phyloP scores from a whole-genome alignment of 1,140 invertebrate species.

The Dreissena rostriformis region DNA sequence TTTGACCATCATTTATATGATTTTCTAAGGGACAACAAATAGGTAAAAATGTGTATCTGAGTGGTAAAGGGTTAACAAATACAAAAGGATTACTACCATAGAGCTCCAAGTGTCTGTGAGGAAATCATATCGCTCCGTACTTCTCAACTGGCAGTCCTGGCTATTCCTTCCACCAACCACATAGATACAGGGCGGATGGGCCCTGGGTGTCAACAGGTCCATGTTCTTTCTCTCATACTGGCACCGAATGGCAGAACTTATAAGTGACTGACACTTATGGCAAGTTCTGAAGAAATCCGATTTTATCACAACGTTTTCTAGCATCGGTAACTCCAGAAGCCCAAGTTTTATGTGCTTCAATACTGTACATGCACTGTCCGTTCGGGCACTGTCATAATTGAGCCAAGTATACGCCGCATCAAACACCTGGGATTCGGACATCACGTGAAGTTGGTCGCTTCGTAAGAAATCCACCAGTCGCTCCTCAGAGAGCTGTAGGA shows the following conservation, averaged over 20 bases:
- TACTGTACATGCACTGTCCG: constrained; percentile 67
- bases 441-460: constrained; percentile 77
- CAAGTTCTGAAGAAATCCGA: constrained; percentile 77
- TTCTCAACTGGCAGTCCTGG: constrained; percentile 76
- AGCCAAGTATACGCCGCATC: constrained; percentile 77
- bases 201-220: constrained; percentile 70
- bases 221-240: constrained; percentile 71
- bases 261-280: constrained; percentile 78
- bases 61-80: too few species aligned
- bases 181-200: constrained; percentile 82
- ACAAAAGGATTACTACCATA: constrained; percentile 62
- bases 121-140: constrained; percentile 78
- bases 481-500: constrained; percentile 76
- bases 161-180: constrained; percentile 79
- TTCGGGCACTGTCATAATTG: constrained; percentile 69
- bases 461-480: constrained; percentile 71
- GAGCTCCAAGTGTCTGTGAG: constrained; percentile 75
- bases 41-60: too few species aligned
- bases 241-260: constrained; percentile 75
- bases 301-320: constrained; percentile 77
- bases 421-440: constrained; percentile 85
- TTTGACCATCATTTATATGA: too few species aligned
- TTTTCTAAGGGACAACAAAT: too few species aligned
- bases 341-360: constrained; percentile 75
- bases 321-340: constrained; percentile 71